phyloP scores from a whole-genome alignment of 2,888 invertebrate genomes.

The Rapana venosa region DNA sequence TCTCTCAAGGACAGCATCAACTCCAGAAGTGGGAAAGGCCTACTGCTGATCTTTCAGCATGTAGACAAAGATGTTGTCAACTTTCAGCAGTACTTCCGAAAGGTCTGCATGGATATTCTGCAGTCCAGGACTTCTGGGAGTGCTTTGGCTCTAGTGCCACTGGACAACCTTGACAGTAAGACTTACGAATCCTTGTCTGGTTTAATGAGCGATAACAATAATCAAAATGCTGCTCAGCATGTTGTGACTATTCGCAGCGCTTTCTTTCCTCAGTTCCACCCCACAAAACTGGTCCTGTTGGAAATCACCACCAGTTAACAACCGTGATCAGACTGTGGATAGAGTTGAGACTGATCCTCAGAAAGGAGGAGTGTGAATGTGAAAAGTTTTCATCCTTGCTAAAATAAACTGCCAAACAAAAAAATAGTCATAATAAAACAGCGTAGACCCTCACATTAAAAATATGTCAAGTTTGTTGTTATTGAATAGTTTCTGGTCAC shows the following conservation, averaged over 20 bases:
- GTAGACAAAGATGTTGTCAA: constrained; percentile 19
- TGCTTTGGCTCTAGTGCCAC: constrained; percentile 26
- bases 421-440: too few species aligned
- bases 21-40: neutral
- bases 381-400: too few species aligned
- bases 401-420: too few species aligned
- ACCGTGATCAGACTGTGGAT: neutral
- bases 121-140: too few species aligned
- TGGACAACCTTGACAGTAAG: constrained; percentile 4
- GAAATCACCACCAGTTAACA: neutral
- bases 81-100: constrained; percentile 39
- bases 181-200: neutral
- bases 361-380: too few species aligned
- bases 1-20: neutral
- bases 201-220: neutral
- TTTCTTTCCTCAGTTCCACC: neutral
- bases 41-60: constrained; percentile 22
- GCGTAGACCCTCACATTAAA: too few species aligned
- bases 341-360: too few species aligned
- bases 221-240: neutral
- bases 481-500: too few species aligned
- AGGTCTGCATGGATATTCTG: neutral
- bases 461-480: too few species aligned
- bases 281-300: constrained; percentile 21
- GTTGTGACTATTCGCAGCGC: constrained; percentile 6